These are phyloP conservation scores for Eumeta japonica DNA, from an alignment of 1,140 invertebrate species.

Conservation along the genomic window DNA sequence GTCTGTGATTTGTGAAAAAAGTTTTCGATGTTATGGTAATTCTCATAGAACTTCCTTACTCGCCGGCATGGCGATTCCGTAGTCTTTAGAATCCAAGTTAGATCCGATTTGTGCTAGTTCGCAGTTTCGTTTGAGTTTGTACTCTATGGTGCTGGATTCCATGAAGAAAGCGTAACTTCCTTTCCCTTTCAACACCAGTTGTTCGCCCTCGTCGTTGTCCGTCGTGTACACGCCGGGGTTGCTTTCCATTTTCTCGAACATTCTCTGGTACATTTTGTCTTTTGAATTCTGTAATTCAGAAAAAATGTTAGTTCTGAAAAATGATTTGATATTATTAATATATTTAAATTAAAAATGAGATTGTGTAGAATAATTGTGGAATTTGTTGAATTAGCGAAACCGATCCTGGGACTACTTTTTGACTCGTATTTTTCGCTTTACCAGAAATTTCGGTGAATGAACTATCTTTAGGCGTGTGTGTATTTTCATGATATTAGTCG, in stretches of 20 bases:
- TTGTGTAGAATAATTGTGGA: too few relatives aligned
- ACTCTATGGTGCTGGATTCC: slow-evolving; percentile 81
- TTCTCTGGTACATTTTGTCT: slow-evolving; percentile 45
- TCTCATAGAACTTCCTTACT: slow-evolving; percentile 54
- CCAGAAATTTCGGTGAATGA: too few relatives aligned
- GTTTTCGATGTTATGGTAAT: too few relatives aligned
- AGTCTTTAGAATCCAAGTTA: slow-evolving; percentile 78
- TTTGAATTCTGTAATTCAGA: slow-evolving; percentile 30
- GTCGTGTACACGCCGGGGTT: slow-evolving; percentile 68
- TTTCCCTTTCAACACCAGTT: slow-evolving; percentile 67
- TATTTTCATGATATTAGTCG: too few relatives aligned
- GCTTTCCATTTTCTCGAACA: slow-evolving; percentile 70
- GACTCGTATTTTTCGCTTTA: too few relatives aligned
- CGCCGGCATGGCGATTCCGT: slow-evolving; percentile 74
- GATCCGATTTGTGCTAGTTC: slow-evolving; percentile 75
- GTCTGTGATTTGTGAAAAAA: too few relatives aligned
- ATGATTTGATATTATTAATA: too few relatives aligned
- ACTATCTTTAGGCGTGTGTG: too few relatives aligned
- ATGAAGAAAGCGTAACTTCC: slow-evolving; percentile 79
- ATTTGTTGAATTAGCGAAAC: too few relatives aligned
- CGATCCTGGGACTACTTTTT: too few relatives aligned
- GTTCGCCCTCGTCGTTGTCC: slow-evolving; percentile 79
- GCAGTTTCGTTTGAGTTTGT: slow-evolving; percentile 73
- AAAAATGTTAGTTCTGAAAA: too few relatives aligned
- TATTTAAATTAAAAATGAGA: too few relatives aligned